Percentiles rank a stretch among this genome's conserved stretches.
These are phyloP conservation scores for human (Homo sapiens) DNA, from an alignment of 2,113 vertebrate genomes.

Conservation along the genomic window DNA sequence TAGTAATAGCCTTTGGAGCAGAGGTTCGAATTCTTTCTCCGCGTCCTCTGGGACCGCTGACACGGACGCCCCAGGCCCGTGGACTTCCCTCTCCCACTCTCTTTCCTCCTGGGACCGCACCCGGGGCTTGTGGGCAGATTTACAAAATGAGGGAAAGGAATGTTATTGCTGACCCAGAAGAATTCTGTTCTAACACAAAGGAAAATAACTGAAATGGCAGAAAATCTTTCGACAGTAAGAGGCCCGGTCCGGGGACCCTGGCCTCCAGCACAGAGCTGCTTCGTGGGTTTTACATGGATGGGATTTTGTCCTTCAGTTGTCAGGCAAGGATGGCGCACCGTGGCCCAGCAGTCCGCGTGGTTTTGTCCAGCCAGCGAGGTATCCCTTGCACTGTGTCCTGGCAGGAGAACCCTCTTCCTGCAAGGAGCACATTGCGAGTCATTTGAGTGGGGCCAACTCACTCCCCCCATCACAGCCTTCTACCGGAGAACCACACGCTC, in stretches of 20 bases:
- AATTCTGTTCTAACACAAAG: background rate
- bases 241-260: background rate
- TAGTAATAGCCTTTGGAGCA: background rate
- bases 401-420: background rate
- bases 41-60: accelerated
- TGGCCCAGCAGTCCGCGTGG: background rate
- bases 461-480: background rate
- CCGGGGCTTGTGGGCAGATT: background rate
- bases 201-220: background rate
- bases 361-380: background rate
- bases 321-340: accelerated
- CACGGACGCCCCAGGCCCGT: accelerated
- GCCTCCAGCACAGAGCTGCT: background rate
- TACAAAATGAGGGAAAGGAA: accelerated
- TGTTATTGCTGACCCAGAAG: background rate
- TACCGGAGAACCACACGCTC: too few relatives aligned
- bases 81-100: background rate
- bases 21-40: background rate
- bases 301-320: accelerated
- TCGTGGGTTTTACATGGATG: accelerated
- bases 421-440: background rate
- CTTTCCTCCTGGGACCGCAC: accelerated
- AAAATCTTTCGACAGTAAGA: background rate
- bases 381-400: accelerated
- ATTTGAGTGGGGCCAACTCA: too few relatives aligned